These are phyloP conservation scores for Oasisia sp. DNA, from an alignment of 2,888 invertebrate species.

Conservation along the genomic window DNA sequence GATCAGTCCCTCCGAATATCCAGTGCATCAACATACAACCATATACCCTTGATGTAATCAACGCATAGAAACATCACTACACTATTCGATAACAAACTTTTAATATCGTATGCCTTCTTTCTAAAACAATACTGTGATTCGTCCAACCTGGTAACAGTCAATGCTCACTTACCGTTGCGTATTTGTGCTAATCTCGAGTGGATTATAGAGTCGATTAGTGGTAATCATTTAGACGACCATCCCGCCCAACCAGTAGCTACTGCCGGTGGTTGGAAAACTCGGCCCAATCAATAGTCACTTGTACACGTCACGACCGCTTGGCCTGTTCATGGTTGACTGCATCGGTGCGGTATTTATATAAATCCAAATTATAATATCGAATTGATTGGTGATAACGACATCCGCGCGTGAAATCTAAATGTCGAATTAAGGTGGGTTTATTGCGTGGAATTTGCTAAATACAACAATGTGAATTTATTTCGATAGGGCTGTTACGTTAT, in stretches of 20 bases:
- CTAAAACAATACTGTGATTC: background rate
- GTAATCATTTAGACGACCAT: background rate
- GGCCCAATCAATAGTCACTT: background rate
- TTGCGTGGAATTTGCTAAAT: background rate
- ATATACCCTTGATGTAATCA: background rate
- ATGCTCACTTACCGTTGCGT: background rate
- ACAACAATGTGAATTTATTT: background rate
- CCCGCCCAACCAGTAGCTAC: background rate
- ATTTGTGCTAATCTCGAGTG: background rate
- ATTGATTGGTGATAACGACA: background rate
- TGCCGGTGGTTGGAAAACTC: background rate
- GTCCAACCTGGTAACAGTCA: background rate
- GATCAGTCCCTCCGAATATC: background rate
- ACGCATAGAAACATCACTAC: background rate
- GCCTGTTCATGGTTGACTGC: background rate
- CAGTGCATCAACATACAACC: background rate
- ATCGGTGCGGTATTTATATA: background rate
- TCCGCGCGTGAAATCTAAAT: background rate
- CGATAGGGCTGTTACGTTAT: background rate
- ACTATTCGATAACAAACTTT: background rate
- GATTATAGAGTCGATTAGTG: background rate
- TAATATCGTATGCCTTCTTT: background rate
- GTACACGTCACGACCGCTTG: background rate
- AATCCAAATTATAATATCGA: background rate
- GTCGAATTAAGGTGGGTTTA: background rate